phyloP scores from a whole-genome alignment of 2,113 vertebrate species.

The Oreochromis aureus region DNA sequence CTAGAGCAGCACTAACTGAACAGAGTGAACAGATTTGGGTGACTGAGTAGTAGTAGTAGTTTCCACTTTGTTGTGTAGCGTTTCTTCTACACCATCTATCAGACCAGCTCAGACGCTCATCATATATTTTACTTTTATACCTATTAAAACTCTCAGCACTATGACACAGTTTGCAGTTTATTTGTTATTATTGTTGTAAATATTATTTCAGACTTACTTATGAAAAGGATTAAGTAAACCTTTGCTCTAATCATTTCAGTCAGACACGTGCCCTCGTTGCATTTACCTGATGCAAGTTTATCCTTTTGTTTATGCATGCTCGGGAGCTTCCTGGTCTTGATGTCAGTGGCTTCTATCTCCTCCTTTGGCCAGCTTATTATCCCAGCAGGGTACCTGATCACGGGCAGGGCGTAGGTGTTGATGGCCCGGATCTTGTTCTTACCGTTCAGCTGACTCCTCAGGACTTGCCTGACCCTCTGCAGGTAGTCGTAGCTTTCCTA shows the following conservation, averaged over 20 bases:
- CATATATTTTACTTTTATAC: neutral
- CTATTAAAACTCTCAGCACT: neutral
- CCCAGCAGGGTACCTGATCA: too few relatives aligned
- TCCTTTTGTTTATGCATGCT: neutral
- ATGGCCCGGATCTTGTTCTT: too few relatives aligned
- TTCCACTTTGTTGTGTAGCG: neutral
- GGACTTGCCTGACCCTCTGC: neutral
- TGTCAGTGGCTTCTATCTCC: neutral
- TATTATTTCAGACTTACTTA: neutral
- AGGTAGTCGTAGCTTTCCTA: neutral
- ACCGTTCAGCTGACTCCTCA: too few relatives aligned
- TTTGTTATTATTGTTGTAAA: neutral
- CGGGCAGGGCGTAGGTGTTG: too few relatives aligned
- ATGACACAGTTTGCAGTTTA: neutral
- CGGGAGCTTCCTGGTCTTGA: neutral
- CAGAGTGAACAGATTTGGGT: neutral
- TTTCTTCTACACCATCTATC: neutral
- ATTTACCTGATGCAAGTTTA: neutral
- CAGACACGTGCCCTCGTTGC: neutral
- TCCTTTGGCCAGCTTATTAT: accelerated
- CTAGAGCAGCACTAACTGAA: neutral
- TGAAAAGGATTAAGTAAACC: neutral
- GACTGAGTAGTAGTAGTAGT: neutral
- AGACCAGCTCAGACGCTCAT: neutral
- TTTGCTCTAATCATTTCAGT: neutral